These are phyloP conservation scores for Vulpes vulpes DNA, from an alignment of 2,113 vertebrate genomes.

Conservation along the genomic window DNA sequence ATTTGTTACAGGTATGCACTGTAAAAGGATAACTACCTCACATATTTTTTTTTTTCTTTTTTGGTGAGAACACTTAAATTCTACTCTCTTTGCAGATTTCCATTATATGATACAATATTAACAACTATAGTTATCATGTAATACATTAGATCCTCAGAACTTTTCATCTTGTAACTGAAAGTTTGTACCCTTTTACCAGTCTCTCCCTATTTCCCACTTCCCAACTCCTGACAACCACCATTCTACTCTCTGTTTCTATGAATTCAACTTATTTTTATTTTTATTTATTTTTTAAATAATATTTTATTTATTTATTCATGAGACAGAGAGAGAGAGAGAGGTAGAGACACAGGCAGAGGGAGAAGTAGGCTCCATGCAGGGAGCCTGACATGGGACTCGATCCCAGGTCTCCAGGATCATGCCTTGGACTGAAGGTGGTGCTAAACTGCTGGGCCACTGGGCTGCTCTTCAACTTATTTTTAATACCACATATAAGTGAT, in stretches of 20 bases:
- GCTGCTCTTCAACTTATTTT: background rate
- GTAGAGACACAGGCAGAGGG: too few species aligned
- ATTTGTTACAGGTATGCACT: background rate
- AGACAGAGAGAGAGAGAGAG: too few species aligned
- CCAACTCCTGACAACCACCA: background rate
- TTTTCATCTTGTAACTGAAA: background rate
- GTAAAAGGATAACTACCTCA: background rate
- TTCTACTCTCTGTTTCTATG: background rate
- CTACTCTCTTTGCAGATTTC: background rate
- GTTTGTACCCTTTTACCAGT: background rate
- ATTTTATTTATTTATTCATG: too few species aligned
- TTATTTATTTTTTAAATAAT: too few species aligned
- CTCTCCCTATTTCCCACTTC: background rate
- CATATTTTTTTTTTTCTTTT: background rate
- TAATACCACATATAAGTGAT: background rate
- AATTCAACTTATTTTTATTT: background rate
- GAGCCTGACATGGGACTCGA: too few species aligned
- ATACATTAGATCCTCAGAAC: background rate
- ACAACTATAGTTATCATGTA: background rate
- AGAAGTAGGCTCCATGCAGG: too few species aligned
- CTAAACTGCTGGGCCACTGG: too few species aligned
- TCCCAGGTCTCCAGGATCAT: too few species aligned
- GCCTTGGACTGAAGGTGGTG: too few species aligned
- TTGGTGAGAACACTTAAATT: background rate
- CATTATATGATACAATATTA: background rate